A percentile compares a stretch with the other conserved stretches of the same genome.
phyloP scores from a whole-genome alignment of 2,113 vertebrate species.

The Forbesichthys agassizii region DNA sequence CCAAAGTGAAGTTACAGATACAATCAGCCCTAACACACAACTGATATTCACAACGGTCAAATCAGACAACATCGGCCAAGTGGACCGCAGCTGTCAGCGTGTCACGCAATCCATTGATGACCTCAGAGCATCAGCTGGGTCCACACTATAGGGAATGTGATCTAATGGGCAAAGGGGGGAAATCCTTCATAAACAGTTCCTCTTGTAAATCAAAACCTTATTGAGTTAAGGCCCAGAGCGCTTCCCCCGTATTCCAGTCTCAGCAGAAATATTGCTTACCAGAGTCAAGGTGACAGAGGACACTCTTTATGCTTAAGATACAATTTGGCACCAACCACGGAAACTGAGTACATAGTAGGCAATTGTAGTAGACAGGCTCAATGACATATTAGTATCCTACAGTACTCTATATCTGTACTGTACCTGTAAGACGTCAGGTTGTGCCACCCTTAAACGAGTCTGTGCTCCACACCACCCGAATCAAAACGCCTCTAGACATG shows the following conservation, averaged over 20 bases:
- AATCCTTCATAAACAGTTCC: slow-evolving; percentile 12
- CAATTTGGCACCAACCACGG: slow-evolving; percentile 35
- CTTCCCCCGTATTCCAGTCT: slow-evolving; percentile 33
- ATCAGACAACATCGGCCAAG: slow-evolving; percentile 58
- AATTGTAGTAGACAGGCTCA: slow-evolving; percentile 39
- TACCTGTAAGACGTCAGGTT: too few relatives aligned
- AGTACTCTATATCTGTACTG: too few relatives aligned
- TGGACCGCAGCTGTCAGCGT: slow-evolving; percentile 46
- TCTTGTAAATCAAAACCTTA: slow-evolving; percentile 50
- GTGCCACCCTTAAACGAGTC: too few relatives aligned
- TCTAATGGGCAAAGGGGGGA: slow-evolving; percentile 32
- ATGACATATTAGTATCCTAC: slow-evolving; percentile 40
- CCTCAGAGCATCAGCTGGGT: slow-evolving; percentile 57
- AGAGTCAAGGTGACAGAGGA: slow-evolving; percentile 7
- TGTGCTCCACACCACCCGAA: background rate
- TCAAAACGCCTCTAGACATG: slow-evolving; percentile 19
- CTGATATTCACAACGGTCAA: slow-evolving; percentile 47
- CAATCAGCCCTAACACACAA: slow-evolving; percentile 42
- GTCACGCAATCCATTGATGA: slow-evolving; percentile 48
- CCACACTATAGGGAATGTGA: slow-evolving; percentile 47
- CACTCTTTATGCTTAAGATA: slow-evolving; percentile 44
- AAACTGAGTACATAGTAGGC: slow-evolving; percentile 42
- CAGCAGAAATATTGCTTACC: slow-evolving; percentile 30
- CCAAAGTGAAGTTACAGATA: slow-evolving; percentile 50
- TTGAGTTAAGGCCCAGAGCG: slow-evolving; percentile 35